These are phyloP conservation scores for Mystacornis crossleyi DNA, from an alignment of 2,113 vertebrate genomes.

Conservation along the genomic window DNA sequence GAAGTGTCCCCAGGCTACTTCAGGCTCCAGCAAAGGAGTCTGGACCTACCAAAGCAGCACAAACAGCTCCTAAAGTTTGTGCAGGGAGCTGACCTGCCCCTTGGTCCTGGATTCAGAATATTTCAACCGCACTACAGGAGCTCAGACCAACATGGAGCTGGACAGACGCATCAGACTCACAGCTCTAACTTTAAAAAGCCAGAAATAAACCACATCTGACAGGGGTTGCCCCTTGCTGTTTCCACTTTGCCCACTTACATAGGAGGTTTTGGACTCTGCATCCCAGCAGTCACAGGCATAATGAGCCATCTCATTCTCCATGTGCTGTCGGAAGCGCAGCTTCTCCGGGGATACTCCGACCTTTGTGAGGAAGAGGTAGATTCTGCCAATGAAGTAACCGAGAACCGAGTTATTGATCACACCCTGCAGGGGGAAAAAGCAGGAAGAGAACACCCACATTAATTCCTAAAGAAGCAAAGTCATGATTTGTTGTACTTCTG, in stretches of 20 bases:
- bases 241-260: slow-evolving; percentile 78
- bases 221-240: neutral
- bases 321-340: slow-evolving; percentile 97
- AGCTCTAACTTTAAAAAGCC: neutral
- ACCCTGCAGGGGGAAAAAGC: slow-evolving; percentile 75
- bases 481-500: neutral
- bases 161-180: neutral
- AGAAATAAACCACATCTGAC: neutral
- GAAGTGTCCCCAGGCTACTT: neutral
- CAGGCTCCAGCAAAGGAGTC: neutral
- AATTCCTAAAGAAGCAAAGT: neutral
- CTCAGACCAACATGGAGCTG: rapidly evolving
- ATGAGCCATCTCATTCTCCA: slow-evolving; percentile 99
- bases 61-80: neutral
- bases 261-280: slow-evolving; percentile 96
- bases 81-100: neutral
- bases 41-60: neutral
- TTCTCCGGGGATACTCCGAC: slow-evolving; percentile 93
- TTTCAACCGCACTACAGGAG: neutral
- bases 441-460: neutral
- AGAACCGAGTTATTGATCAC: slow-evolving; percentile 98
- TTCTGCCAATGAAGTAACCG: slow-evolving; percentile 97
- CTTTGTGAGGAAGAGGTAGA: slow-evolving; percentile 96
- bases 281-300: slow-evolving; percentile 99
- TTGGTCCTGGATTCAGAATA: neutral